Base-by-base conservation (phyloP, 2,888 invertebrate genomes). In the Acronicta aceris region DNA sequence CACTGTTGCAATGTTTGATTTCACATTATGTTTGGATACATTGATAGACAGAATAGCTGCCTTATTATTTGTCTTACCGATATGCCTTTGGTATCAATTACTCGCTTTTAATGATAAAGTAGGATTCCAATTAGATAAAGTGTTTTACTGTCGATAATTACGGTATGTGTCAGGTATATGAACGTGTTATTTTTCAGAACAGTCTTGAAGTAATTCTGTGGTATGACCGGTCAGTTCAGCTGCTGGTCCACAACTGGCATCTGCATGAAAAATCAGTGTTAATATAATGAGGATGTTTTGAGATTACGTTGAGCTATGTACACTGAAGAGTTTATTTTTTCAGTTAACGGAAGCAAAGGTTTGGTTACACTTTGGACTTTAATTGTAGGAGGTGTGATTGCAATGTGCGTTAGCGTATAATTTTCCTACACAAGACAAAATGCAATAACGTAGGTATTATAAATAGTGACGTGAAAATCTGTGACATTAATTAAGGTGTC, bases 1-100 rank as follows among this genome's bases (percentile, higher is more conserved):
- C 64, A 70, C 83, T 77, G 76, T 77, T 78, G 82, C 77, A 84
- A 86, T 84, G 81, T 86, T 83, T 86, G 82, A 82, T 84, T 85
- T 84, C 79, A 84, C 85, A 89, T 87, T 81, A 83, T 84, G 2
- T 83, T 81, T 74, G 84, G 79, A 76, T 79, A 79, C 81, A 82
- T 73, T 80, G 68, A 71, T 78, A 79, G 78, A 78, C 69, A 83
- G 81, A 85, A 85, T 84, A 79, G 83, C 82, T 85, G 79, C 76
- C 75, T 82, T 83, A 86, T 83, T 88, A 86, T 91, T 89, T 88
- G 85, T 85, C 86, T 85, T 87, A 81, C 85, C 89, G 88, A 92
- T 89, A 87, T 88, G 88, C 91, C 87, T 89, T 88, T 87, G 87
- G 84, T 93, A 93, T 91, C 92, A 91, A 92, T 89, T 89, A 88